Base-by-base conservation (phyloP, 2,888 invertebrate species). In the Heliconius ismenius region DNA sequence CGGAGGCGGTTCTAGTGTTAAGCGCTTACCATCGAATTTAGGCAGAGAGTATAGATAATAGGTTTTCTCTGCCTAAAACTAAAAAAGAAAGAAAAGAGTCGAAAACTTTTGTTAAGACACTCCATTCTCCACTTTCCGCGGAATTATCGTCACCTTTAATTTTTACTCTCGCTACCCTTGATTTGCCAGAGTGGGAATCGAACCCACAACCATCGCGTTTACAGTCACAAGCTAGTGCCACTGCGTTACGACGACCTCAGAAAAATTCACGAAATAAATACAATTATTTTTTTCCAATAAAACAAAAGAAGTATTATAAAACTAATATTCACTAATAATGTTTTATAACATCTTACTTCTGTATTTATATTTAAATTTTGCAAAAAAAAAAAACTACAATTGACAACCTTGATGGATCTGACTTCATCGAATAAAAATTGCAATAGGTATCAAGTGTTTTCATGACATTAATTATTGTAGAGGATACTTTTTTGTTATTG, bases 401-500 rank as follows among this genome's bases (percentile, higher is more conserved):
- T 26, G 36, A 15, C 24, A 67, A 15, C 67, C 67, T 67, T 67
- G 67, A 67, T 24, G 24, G 24, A 24, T 67, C 7, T 26, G 67
- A 65, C 67, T 15, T 67, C 43, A 67, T 67, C 43, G 15, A 67
- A 24, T 39, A 67, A 67, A 43, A 67, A 24, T 39, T 43, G 24
- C 24, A 15, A 39, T 43, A 15, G 15, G 9, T 24, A n/a, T 36
- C 10, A 7, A 26, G 7, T 18, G 24, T 24, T 24, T 67, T 21
- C 3, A 24, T 43, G 18, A 43, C 15, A 43, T 24, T 15, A 4
- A 24, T 67, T 43, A 43, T 24, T 67, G 43, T 43, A 67, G 9
- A 24, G 43, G 21, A 32, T 32, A 32, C 9, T 18, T 64, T 64
- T 28, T 32, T 64, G 9, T n/a, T 1, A 58, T 54, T 18, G n/a